Conservation (phyloP, 2,113 vertebrate species). For the Mirza zaza region DNA sequence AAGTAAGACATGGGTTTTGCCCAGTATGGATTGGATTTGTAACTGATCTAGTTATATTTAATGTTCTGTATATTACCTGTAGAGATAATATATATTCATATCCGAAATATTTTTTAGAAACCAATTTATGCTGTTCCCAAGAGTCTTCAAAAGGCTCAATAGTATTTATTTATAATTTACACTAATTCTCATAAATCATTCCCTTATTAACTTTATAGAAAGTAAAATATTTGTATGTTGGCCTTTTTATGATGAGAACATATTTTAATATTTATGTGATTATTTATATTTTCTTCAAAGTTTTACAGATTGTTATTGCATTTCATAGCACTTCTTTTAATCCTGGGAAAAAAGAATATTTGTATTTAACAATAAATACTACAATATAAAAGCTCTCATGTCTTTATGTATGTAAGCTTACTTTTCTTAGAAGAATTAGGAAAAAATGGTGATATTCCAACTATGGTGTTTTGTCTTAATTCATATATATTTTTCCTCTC, state of each 20-base stretch:
- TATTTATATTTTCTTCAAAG: conserved; percentile 3
- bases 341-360: background rate
- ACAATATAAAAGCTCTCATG: background rate
- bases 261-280: background rate
- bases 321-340: conserved; percentile 10
- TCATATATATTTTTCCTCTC: background rate
- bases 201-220: conserved; percentile 11
- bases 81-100: background rate
- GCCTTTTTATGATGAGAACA: background rate
- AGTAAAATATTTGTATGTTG: background rate
- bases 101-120: conserved; percentile 9
- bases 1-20: background rate
- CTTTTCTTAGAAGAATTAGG: conserved; percentile 25
- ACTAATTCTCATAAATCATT: background rate
- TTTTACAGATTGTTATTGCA: background rate
- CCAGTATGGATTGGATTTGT: background rate
- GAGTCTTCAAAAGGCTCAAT: background rate
- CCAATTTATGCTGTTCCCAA: background rate
- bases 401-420: background rate
- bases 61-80: background rate
- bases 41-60: background rate
- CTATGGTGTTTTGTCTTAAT: background rate
- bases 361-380: background rate
- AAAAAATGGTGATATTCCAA: background rate
- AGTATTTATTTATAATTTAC: conserved; percentile 18